These are phyloP conservation scores for Aldrovandia affinis DNA, from an alignment of 2,797 vertebrate species.

Conservation along the genomic window DNA sequence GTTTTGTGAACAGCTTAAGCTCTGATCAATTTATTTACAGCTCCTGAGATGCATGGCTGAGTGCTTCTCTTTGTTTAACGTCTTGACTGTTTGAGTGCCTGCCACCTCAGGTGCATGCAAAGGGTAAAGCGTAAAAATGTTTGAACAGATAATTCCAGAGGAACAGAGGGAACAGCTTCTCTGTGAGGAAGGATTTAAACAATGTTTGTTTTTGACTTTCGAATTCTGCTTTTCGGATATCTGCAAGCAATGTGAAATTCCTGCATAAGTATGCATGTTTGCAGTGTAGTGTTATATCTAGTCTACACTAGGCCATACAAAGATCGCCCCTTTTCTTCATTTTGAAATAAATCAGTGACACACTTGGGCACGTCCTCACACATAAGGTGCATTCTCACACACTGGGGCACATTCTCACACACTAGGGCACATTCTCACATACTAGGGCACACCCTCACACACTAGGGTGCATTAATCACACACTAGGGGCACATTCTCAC, in stretches of 20 bases:
- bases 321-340: not conserved
- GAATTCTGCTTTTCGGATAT: not conserved
- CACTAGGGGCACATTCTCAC: not conserved
- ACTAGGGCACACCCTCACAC: not conserved
- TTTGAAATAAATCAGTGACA: not conserved
- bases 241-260: not conserved
- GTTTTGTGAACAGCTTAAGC: not conserved
- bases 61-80: not conserved
- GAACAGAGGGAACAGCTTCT: not conserved
- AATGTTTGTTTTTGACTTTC: not conserved
- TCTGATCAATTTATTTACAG: not conserved
- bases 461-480: not conserved
- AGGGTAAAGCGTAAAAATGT: not conserved
- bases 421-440: not conserved
- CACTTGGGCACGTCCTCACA: not conserved
- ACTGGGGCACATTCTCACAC: not conserved
- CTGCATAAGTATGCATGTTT: not conserved
- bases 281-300: not conserved
- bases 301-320: not conserved
- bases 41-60: not conserved
- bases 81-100: not conserved
- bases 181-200: not conserved
- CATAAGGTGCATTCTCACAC: not conserved
- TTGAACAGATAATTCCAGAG: not conserved
- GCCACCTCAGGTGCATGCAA: not conserved